A percentile compares a stretch with the other conserved stretches of the same genome.
Evolutionary conservation across 1,140 invertebrate genomes (phyloP).

Genomic region (Megalopta genalis): DNA sequence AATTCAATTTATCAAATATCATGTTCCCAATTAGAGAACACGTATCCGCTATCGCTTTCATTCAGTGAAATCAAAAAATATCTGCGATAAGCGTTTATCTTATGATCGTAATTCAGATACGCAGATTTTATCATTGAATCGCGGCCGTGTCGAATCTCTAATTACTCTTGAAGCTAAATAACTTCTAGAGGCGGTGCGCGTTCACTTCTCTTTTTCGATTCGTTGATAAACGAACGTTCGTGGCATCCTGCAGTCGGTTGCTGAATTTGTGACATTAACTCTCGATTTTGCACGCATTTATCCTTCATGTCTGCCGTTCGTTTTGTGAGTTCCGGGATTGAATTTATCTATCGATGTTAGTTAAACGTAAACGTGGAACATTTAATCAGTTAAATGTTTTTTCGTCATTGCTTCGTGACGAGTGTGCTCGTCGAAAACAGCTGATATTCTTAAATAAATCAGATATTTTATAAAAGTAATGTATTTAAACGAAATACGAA

Average conservation of each 20-base stretch:
- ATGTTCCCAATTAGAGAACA: slow-evolving; percentile 18
- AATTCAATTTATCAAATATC: slow-evolving; percentile 9
- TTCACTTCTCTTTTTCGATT: not conserved
- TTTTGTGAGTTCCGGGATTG: not conserved
- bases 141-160: slow-evolving; percentile 27
- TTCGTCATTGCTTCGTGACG: too few relatives aligned
- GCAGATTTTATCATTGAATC: slow-evolving; percentile 41
- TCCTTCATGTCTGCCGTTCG: not conserved
- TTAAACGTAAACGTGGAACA: too few relatives aligned
- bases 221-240: slow-evolving; percentile 20
- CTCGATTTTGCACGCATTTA: not conserved
- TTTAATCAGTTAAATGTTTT: too few relatives aligned
- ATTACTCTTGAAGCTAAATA: slow-evolving; percentile 23
- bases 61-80: slow-evolving; percentile 14
- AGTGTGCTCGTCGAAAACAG: too few relatives aligned
- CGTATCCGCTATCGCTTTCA: slow-evolving; percentile 4
- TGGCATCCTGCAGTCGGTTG: not conserved
- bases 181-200: slow-evolving; percentile 5
- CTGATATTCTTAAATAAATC: too few relatives aligned
- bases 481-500: too few relatives aligned
- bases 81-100: slow-evolving; percentile 23
- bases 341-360: too few relatives aligned
- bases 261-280: not conserved
- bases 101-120: slow-evolving; percentile 32
- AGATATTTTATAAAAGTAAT: too few relatives aligned